Conservation (phyloP, 2,797 vertebrate species). For the Sphenopsis melanotis region DNA sequence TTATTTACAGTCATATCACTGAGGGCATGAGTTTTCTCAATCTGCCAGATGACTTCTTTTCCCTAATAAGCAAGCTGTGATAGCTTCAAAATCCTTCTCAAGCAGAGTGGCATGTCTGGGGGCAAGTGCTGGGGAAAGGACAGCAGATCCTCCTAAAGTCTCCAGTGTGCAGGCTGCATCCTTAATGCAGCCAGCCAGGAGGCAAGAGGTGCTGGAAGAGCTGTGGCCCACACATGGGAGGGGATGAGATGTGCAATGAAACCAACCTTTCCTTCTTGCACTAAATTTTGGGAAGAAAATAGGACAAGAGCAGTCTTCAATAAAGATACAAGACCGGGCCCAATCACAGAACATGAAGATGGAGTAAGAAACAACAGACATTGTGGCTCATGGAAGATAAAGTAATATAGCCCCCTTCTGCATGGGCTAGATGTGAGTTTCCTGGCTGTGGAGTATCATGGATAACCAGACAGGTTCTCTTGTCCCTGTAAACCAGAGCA, state of each 20-base stretch:
- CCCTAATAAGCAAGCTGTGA: not conserved
- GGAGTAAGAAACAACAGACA: not conserved
- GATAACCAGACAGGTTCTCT: not conserved
- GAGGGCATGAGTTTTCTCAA: not conserved
- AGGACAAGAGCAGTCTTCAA: not conserved
- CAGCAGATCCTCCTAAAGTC: not conserved
- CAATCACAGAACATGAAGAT: not conserved
- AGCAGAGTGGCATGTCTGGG: not conserved
- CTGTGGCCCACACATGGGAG: not conserved
- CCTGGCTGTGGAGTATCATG: not conserved
- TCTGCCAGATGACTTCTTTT: not conserved
- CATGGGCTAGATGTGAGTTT: not conserved
- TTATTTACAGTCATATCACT: constrained; percentile 40
- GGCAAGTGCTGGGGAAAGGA: not conserved
- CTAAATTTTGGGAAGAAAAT: not conserved
- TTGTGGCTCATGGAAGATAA: not conserved
- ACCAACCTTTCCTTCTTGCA: not conserved
- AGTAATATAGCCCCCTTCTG: not conserved
- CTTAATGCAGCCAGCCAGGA: not conserved
- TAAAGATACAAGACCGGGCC: not conserved
- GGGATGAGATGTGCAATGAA: fast-evolving
- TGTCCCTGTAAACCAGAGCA: not conserved
- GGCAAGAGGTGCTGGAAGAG: not conserved
- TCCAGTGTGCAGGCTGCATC: not conserved
- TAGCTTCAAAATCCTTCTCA: not conserved